phyloP scores from a whole-genome alignment of 92 coral and sea anemone genomes.

The Porites cylindrica region DNA sequence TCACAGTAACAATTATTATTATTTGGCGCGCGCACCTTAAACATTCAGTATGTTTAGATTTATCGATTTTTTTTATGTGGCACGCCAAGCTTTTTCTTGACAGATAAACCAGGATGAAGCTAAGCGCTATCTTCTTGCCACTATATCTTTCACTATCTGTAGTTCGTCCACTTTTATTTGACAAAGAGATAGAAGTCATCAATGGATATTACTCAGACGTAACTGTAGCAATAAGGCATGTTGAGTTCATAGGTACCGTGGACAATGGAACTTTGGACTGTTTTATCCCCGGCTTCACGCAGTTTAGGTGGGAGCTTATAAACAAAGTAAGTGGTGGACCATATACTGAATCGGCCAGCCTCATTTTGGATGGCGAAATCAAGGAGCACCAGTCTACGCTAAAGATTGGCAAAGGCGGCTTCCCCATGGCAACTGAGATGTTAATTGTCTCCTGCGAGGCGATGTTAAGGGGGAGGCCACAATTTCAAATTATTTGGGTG shows the following conservation, averaged over 20 bases:
- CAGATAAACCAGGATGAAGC: not conserved
- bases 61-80: not conserved
- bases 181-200: conserved; percentile 68
- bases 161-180: conserved; percentile 52
- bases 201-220: conserved; percentile 59
- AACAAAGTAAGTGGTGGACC: conserved; percentile 62
- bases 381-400: conserved; percentile 59
- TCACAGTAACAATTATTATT: not conserved
- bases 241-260: conserved; percentile 85
- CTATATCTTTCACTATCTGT: not conserved
- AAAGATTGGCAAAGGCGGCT: conserved; percentile 59
- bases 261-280: conserved; percentile 96
- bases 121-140: not conserved
- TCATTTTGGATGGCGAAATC: conserved; percentile 51
- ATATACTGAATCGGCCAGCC: conserved; percentile 67
- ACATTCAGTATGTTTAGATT: no score
- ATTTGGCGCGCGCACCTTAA: not conserved
- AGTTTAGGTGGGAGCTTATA: conserved; percentile 74
- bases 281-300: conserved; percentile 80
- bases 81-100: not conserved
- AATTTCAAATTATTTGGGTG: conserved; percentile 69
- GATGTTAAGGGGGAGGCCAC: conserved; percentile 46
- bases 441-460: conserved; percentile 73
- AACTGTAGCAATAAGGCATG: conserved; percentile 82
- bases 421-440: conserved; percentile 68